Base-by-base conservation (phyloP, 2,797 vertebrate species). In the Gastrophryne carolinensis region DNA sequence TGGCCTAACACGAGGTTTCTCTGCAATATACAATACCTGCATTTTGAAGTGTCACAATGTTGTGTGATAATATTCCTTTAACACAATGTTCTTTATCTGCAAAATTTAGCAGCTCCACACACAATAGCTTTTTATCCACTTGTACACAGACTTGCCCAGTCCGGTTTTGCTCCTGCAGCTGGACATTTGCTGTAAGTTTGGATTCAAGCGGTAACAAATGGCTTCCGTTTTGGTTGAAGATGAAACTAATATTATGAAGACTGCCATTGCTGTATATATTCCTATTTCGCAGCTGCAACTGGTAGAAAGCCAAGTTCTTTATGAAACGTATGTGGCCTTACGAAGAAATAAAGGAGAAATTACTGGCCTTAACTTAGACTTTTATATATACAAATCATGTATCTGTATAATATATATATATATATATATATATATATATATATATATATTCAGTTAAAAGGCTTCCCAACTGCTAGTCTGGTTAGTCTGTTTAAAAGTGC, bases 241-340 rank as follows among this genome's bases (percentile, higher is more conserved):
- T 21, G 29, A 84, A 53, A 37, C 72, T 66, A 27, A 87, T 0
- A 1, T 67, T 84, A 75, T 44, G 79, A 1, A 66, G 0, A 0
- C 58, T 79, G 58, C 53, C 6, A 10, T 81, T 84, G 66, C 80
- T 77, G 71, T 81, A 78, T 6, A 58, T 53, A 0, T 81, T 81
- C 66, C 84, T 87, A 79, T 87, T 91, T 75, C 80, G 86, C 53
- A 95, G 82, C 15, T 85, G 86, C 54, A 94, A 21, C 3, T 85
- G 86, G 80, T 93, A 91, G 15, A 86, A 8, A 0, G 65, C 79
- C 23, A 84, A 80, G 76, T 88, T 84, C 27, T 89, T 81, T 34
- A 80, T 80, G 32, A 95, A 80, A 27, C 35, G 88, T 75, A 97
- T 58, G 69, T 86, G 83, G 66, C 93, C 94, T 95, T n/a, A 83